These are phyloP conservation scores for Brachystomella parvula DNA, from an alignment of 1,140 invertebrate genomes.

Conservation along the genomic window DNA sequence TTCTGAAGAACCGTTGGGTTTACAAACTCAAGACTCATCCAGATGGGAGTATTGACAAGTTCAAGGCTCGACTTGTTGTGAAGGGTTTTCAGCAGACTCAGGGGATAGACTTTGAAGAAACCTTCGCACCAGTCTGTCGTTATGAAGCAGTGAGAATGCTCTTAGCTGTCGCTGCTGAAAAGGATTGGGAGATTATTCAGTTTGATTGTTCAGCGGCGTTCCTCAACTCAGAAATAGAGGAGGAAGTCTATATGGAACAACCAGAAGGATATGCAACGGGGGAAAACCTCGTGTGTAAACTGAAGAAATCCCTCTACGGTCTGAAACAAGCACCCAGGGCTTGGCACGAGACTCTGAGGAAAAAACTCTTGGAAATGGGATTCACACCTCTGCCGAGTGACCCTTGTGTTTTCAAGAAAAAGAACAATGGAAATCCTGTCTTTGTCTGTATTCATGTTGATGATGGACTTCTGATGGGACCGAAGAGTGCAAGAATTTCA, in stretches of 20 bases:
- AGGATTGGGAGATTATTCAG: neutral
- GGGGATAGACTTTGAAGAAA: conserved; percentile 37
- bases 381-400: conserved; percentile 44
- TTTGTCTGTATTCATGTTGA: conserved; percentile 40
- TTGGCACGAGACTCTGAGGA: conserved; percentile 12
- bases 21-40: conserved; percentile 25
- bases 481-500: no score
- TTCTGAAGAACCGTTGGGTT: neutral
- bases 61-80: conserved; percentile 29
- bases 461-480: conserved; percentile 25
- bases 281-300: conserved; percentile 16
- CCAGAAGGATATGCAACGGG: conserved; percentile 24
- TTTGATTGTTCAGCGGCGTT: conserved; percentile 36
- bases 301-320: conserved; percentile 31
- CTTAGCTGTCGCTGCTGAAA: conserved; percentile 40
- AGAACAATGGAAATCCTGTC: conserved; percentile 42
- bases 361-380: conserved; percentile 40
- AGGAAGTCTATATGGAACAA: neutral
- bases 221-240: conserved; percentile 20
- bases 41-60: conserved; percentile 34
- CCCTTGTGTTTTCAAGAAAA: conserved; percentile 42
- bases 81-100: conserved; percentile 25
- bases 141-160: conserved; percentile 42
- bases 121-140: conserved; percentile 42
- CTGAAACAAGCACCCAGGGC: conserved; percentile 30